Evolutionary conservation across 1,140 invertebrate genomes (phyloP).

Genomic region (Drosophila azteca): DNA sequence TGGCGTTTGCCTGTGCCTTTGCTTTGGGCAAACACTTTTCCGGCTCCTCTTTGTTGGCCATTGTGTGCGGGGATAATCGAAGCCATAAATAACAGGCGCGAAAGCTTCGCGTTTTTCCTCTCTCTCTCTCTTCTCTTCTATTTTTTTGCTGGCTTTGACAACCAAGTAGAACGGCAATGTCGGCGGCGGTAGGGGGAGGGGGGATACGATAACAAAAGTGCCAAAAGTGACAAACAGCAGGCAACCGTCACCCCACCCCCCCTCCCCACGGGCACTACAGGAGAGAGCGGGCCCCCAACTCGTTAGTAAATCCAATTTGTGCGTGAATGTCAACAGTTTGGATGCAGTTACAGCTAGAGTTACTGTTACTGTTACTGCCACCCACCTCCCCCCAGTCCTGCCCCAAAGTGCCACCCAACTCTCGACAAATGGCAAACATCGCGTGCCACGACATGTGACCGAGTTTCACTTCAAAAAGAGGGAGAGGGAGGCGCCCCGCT

Average conservation of each 20-base stretch:
- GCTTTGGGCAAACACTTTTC: conserved; percentile 68
- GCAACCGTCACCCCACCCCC: conserved; percentile 55
- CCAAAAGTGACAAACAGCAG: conserved; percentile 80
- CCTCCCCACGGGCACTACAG: not conserved
- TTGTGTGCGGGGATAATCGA: conserved; percentile 79
- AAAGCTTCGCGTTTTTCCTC: conserved; percentile 50
- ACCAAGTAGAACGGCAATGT: conserved; percentile 2
- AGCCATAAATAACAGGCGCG: conserved; percentile 82
- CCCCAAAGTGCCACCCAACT: conserved; percentile 19
- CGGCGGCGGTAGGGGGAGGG: not conserved
- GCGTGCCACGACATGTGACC: conserved; percentile 60
- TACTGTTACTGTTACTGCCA: conserved; percentile 37
- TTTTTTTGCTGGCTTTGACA: conserved; percentile 9
- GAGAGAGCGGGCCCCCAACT: conserved; percentile 42
- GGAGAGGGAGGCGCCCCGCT: not conserved
- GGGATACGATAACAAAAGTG: conserved; percentile 73
- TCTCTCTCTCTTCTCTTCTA: not conserved
- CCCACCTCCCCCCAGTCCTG: not conserved
- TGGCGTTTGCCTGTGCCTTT: conserved; percentile 55
- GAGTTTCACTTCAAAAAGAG: conserved; percentile 34
- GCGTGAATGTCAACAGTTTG: conserved; percentile 78
- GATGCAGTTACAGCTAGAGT: conserved; percentile 55
- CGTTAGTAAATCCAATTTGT: conserved; percentile 81
- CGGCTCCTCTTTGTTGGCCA: conserved; percentile 57
- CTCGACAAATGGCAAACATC: conserved; percentile 47